Evolutionary conservation across 2,888 invertebrate genomes (phyloP), one percentile per base, ranked within the genome.

Genomic region (Rhingia rostrata): DNA sequence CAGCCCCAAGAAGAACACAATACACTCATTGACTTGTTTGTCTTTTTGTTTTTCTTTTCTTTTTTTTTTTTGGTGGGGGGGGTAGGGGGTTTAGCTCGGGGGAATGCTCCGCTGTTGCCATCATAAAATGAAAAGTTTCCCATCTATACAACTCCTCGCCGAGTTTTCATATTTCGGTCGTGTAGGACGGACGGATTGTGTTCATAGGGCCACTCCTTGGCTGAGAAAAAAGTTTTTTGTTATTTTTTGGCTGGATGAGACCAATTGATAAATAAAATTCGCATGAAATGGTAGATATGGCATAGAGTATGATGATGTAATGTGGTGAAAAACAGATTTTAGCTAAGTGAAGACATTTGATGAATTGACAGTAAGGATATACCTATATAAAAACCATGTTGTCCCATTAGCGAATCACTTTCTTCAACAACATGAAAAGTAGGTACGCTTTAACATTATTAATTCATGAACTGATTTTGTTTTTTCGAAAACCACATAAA

Each of bases 191-290:
- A 14, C 22, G 41, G 53, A 53, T 51, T 32, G 7, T 56, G 37
- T 69, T 56, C 47, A 60, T 70, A 51, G 35, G 22, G 60, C 33
- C 70, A 72, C 51, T 72, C 60, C 43, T 58, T 12, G 58, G 12
- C 47, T 37, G 37, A 45, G 51, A 4, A 49, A 14, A 37, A 22
- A 9, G 4, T 22, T 63, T 4, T 22, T 45, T 45, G 12, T 37
- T 33, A 35, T 58, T 69, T 32, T 6, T 47, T 7, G 22, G 22
- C 47, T 37, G 30, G 37, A 69, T 47, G 37, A 47, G 41, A 22
- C 35, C 45, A 56, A 58, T 58, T 58, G 12, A 58, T 39, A 39
- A 56, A 58, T 22, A 22, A 14, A 10, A 45, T 45, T 3, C 6
- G 14, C 5, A 4, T 45, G 35, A 6, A n/a, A n/a, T 9, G 35